A percentile compares a stretch with the other conserved stretches of the same genome.
Conservation (phyloP, 1,140 invertebrate genomes). For the Meloidogyne chitwoodi region DNA sequence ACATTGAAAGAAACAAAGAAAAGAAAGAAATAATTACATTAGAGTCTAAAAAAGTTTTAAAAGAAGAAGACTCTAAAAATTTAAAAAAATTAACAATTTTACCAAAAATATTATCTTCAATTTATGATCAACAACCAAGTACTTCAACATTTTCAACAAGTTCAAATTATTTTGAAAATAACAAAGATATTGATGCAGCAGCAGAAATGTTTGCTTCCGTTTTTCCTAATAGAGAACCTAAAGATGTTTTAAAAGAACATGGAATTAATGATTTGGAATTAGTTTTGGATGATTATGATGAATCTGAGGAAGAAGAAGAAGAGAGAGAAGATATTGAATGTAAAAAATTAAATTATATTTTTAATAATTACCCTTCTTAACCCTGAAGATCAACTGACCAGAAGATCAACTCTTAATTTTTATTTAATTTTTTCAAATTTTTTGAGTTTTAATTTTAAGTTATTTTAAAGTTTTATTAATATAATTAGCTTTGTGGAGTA, state of each 20-base stretch:
- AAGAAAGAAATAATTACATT: not conserved
- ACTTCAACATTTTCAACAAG: not conserved
- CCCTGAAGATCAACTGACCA: too few relatives aligned
- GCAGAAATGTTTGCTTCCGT: constrained; percentile 49
- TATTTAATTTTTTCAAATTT: too few relatives aligned
- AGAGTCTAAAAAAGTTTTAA: too few relatives aligned
- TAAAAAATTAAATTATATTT: not conserved
- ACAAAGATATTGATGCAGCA: constrained; percentile 46
- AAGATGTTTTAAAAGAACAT: constrained; percentile 46
- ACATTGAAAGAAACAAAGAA: not conserved
- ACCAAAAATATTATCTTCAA: not conserved
- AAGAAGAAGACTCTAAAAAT: not conserved
- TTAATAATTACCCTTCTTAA: too few relatives aligned
- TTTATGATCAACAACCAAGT: not conserved
- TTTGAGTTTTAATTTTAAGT: too few relatives aligned
- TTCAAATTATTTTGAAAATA: not conserved
- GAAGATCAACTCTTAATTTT: too few relatives aligned
- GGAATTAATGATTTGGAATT: constrained; percentile 37
- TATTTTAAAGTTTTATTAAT: too few relatives aligned
- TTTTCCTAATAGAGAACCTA: constrained; percentile 45
- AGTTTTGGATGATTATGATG: constrained; percentile 27
- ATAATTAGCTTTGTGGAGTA: too few relatives aligned
- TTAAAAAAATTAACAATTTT: not conserved
- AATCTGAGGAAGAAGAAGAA: constrained; percentile 6
- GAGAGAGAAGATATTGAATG: constrained; percentile 5